Evolutionary conservation across 2,888 invertebrate genomes (phyloP), one percentile per base, ranked within the genome.

Genomic region (Caenorhabditis sp.): DNA sequence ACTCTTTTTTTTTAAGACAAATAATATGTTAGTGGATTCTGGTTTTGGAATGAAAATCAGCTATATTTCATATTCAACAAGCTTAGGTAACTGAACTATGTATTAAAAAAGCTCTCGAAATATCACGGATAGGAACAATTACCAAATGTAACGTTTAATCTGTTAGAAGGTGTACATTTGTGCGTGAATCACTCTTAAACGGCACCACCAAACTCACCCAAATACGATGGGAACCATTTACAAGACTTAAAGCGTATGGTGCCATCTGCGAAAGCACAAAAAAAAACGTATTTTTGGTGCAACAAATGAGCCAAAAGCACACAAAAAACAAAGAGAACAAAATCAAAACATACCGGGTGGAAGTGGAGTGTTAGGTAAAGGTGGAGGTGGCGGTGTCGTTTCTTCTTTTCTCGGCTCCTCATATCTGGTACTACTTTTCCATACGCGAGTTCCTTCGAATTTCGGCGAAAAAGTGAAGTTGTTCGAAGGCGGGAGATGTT

Each of bases 261-360:
- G 17, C 43, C 21, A 53, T 23, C 10, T 53, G 21, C 10, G 53
- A 17, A 19, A 53, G n/a, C 21, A 10, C n/a, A 53, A 8, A 53
- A 21, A 53, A 8, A 21, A 14, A 50, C 17, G n/a, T n/a, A 50
- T 19, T 50, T 50, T 17, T 14, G 5, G 17, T 50, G 50, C 50
- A 50, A 50, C 5, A 50, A 50, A 50, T n/a, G 17, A 50, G 19
- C 17, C 3, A 8, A 53, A 53, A 50, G n/a, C 21, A 10, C 3
- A 53, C 21, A 53, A 21, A 53, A 53, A 21, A 53, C 21, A 53
- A 21, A 53, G 4, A 19, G 17, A 43, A 43, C 12, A 58, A 55
- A 51, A n/a, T n/a, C n/a, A 58, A 50, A 58, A 58, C 71, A 57
- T 71, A 67, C 67, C 72, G 58, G 73, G 73, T 62, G 62, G 73